Base-by-base conservation (phyloP, 2,888 invertebrate genomes). In the Bombyx huttoni region DNA sequence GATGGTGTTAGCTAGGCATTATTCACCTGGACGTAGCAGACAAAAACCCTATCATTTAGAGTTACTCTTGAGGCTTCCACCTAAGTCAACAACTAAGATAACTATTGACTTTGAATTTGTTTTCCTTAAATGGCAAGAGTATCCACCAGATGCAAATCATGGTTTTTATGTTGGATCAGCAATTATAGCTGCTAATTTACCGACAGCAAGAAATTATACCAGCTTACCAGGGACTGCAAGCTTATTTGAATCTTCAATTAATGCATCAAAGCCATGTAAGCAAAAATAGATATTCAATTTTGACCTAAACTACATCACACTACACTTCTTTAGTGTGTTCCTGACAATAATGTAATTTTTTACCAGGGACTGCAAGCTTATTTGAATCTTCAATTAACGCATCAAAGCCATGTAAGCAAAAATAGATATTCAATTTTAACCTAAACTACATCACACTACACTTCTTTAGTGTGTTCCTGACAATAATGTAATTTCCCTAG, bases 81-180 rank as follows among this genome's bases (percentile, higher is more conserved):
- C 96, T 0, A 91, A 92, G 59, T 94, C 96, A 0, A 91, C 92
- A 7, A 95, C 96, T 0, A 92, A 93, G 57, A 90, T 98, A 51
- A 94, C 94, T 8, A 91, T 98, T 59, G 94, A 97, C 70, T 97
- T 98, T 84, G 97, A 98, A 78, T 96, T 96, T 81, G 94, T 96
- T n/a, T 96, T 98, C 72, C 90, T 98, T 7, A 98, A 98, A 83
- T 98, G 99, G 97, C 95, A 97, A 67, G 99, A 99, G 78, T 99
- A 99, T 84, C 99, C 99, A 12, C 99, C 99, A 0, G 99, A 99
- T 91, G 98, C 99, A 0, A 98, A 98, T 89, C 98, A 99, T 83
- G 99, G 99, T 0, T 98, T 99, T 81, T 98, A 98, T 73, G 92
- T 98, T 67, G 96, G 96, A 7, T 94, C 98, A 35, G 95, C 97